Conservation (phyloP, 2,113 vertebrate species). For the Pandion haliaetus region DNA sequence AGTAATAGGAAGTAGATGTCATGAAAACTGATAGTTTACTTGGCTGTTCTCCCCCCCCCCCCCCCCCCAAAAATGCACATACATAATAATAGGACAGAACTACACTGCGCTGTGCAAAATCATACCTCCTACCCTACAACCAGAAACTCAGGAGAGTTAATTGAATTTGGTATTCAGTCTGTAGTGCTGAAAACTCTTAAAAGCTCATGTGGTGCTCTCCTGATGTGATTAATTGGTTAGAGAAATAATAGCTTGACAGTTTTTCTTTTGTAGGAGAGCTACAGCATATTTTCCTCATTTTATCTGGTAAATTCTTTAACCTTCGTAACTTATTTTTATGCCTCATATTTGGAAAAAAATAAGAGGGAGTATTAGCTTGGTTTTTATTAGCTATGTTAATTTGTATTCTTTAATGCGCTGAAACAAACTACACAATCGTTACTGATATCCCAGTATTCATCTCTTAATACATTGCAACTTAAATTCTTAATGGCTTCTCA, state of each 20-base stretch:
- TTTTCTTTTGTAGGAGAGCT: neutral
- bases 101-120: neutral
- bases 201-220: neutral
- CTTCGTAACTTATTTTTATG: neutral
- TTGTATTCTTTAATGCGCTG: neutral
- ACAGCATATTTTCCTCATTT: neutral
- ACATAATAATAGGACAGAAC: neutral
- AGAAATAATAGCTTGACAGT: neutral
- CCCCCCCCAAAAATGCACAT: neutral
- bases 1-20: neutral
- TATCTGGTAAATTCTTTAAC: neutral
- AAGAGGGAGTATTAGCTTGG: neutral
- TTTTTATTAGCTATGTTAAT: neutral
- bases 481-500: neutral
- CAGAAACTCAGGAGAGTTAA: neutral
- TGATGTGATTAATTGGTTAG: conserved; percentile 15
- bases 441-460: neutral
- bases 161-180: neutral
- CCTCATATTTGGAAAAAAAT: too few relatives aligned
- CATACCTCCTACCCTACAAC: neutral
- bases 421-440: neutral
- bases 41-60: neutral
- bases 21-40: neutral
- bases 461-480: neutral
- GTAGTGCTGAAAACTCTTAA: neutral